A percentile compares a stretch with the other conserved stretches of the same genome.
These are phyloP conservation scores for Varroa destructor DNA, from an alignment of 1,140 invertebrate species.

Conservation along the genomic window DNA sequence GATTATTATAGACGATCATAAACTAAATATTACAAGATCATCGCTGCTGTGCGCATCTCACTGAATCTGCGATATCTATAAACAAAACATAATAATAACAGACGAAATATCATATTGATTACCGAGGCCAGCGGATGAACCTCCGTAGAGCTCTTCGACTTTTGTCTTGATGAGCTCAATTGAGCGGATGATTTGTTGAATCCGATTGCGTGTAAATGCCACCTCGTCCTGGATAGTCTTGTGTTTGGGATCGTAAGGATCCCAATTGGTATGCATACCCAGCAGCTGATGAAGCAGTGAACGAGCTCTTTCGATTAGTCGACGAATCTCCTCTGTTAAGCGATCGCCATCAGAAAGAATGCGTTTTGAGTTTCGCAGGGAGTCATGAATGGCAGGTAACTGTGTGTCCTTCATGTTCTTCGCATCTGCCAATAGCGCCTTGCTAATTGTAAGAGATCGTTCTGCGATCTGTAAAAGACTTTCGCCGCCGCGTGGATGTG, in stretches of 20 bases:
- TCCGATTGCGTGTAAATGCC: slow-evolving; percentile 1
- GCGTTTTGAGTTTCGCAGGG: background rate
- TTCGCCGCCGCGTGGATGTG: slow-evolving; percentile 16
- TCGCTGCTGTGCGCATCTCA: too few species aligned
- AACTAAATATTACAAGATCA: too few species aligned
- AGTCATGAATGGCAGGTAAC: slow-evolving; percentile 31
- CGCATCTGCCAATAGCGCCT: slow-evolving; percentile 47
- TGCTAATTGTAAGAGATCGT: slow-evolving; percentile 40
- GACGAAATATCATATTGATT: slow-evolving; percentile 29
- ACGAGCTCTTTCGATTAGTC: background rate
- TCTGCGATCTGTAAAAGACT: slow-evolving; percentile 19
- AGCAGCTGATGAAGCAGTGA: slow-evolving; percentile 19
- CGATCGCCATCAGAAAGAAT: slow-evolving; percentile 9
- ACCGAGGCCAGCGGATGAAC: slow-evolving; percentile 35
- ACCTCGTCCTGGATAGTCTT: slow-evolving; percentile 19
- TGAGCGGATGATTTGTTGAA: background rate
- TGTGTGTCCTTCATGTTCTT: slow-evolving; percentile 35
- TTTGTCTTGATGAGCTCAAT: slow-evolving; percentile 30
- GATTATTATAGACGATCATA: too few species aligned
- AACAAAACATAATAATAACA: too few species aligned
- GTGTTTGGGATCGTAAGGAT: slow-evolving; percentile 5
- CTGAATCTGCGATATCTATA: too few species aligned
- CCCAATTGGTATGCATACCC: slow-evolving; percentile 2
- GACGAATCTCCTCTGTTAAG: background rate
- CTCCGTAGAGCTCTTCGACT: slow-evolving; percentile 37